Base-by-base conservation (phyloP, 2,113 vertebrate genomes). In the Litocranius walleri region DNA sequence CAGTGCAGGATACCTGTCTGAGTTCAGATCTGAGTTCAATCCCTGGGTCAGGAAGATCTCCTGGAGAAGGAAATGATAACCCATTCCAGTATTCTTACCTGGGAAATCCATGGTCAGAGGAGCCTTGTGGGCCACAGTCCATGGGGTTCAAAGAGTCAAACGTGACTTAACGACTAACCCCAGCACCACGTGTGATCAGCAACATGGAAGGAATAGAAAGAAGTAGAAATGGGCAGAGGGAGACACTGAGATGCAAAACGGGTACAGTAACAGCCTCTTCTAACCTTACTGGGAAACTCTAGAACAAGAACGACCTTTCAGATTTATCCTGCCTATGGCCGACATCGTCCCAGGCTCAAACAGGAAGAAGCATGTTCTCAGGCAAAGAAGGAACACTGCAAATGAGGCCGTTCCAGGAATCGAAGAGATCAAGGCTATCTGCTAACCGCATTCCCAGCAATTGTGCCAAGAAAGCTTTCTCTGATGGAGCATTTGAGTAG, bases 201-300 rank as follows among this genome's bases (percentile, higher is more conserved):
- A 2, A 0, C 1, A 0, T 45, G 10, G 7, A 50, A 48, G 30
- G 0, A 36, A 33, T 1, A 10, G n/a, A 74, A 74, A 48, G 16
- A 43, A 16, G 33, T 0, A 61, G 78, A 90, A 13, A 21, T 0
- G 19, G n/a, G 21, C 13, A 61, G 19, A 57, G 33, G 16, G 23
- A 83, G 43, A 57, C 4, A 3, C 1, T 48, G 33, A 59, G 13
- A 15, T 27, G 9, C 12, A 50, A 48, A 27, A 4, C 0, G 27
- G 45, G 2, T 2, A 40, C 1, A 33, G 29, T 15, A 57, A 17
- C 17, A 15, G 14, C 5, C 13, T 90, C 43, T 84, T 84, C 45
- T 74, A 85, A 33, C 1, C 6, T 7, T 8, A 14, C 0, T 12
- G 15, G 30, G 13, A 84, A 88, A 62, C 43, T 74, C 33, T 14